A percentile compares a stretch with the other conserved stretches of the same genome.
phyloP scores from a whole-genome alignment of 2,888 invertebrate species.

The Phyto melanocephala region DNA sequence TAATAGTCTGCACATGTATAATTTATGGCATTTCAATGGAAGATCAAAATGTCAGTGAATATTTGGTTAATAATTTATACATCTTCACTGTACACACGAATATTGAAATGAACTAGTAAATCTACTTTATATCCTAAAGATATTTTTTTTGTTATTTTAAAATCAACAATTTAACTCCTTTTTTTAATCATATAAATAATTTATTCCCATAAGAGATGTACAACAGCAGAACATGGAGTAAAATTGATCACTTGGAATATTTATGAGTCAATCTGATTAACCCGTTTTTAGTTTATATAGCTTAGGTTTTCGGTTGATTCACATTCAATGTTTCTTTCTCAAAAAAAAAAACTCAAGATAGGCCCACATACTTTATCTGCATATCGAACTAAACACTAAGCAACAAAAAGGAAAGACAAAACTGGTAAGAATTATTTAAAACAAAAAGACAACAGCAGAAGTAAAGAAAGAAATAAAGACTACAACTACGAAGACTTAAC shows the following conservation, averaged over 20 bases:
- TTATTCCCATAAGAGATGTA: slow-evolving; percentile 24
- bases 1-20: background rate
- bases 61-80: slow-evolving; percentile 8
- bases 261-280: slow-evolving; percentile 61
- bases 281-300: slow-evolving; percentile 17
- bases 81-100: background rate
- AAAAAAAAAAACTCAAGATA: slow-evolving; percentile 42
- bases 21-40: slow-evolving; percentile 22
- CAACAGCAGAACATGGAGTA: slow-evolving; percentile 14
- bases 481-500: slow-evolving; percentile 17
- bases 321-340: background rate
- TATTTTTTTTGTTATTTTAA: slow-evolving; percentile 21
- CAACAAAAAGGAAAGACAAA: background rate
- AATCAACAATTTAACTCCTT: slow-evolving; percentile 40
- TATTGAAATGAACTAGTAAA: slow-evolving; percentile 6
- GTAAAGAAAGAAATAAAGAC: slow-evolving; percentile 19
- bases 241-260: slow-evolving; percentile 59
- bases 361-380: slow-evolving; percentile 41
- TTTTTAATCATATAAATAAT: slow-evolving; percentile 20
- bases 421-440: slow-evolving; percentile 11
- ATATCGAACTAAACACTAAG: slow-evolving; percentile 42
- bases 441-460: background rate
- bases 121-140: slow-evolving; percentile 27
- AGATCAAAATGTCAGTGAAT: slow-evolving; percentile 28
- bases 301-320: slow-evolving; percentile 23